Percentiles rank a stretch among this genome's conserved stretches.
Conservation (phyloP, 2,113 vertebrate species). For the Dicrurus megarhynchus region DNA sequence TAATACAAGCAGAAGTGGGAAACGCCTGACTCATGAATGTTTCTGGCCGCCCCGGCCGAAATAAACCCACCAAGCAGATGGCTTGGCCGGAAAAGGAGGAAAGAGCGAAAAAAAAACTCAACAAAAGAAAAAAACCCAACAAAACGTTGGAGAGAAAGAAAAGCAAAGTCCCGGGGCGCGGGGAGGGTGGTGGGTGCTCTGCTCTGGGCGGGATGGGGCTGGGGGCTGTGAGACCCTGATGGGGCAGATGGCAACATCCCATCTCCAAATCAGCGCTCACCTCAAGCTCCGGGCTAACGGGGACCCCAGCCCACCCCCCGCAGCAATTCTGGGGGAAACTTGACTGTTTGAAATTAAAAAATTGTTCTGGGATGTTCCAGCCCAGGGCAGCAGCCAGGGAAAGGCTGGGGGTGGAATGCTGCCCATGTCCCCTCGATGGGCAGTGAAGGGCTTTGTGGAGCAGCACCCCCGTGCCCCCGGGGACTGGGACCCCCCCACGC, state of each 20-base stretch:
- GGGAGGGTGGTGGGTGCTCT: background rate
- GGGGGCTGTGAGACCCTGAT: background rate
- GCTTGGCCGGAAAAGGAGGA: constrained; percentile 30
- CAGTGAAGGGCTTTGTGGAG: background rate
- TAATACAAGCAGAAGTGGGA: constrained; percentile 46
- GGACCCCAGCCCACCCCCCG: background rate
- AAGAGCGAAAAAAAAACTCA: background rate
- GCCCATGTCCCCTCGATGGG: fast-evolving
- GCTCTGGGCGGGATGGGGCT: fast-evolving
- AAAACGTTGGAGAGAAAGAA: background rate
- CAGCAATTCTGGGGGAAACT: background rate
- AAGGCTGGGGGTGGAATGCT: background rate
- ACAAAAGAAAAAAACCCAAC: background rate
- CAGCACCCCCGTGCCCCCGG: background rate
- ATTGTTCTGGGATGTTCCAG: background rate
- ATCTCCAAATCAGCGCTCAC: background rate
- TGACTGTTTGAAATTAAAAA: background rate
- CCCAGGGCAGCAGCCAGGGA: background rate
- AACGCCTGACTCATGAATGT: constrained; percentile 44
- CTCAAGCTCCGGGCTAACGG: fast-evolving
- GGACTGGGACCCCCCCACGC: background rate
- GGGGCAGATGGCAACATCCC: background rate
- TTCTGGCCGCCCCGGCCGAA: background rate
- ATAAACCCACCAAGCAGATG: constrained; percentile 25
- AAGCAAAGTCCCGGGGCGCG: fast-evolving